Evolutionary conservation across 2,888 invertebrate species (phyloP), one percentile per base, ranked within the genome.

Genomic region (Trichogramma dendrolimi): DNA sequence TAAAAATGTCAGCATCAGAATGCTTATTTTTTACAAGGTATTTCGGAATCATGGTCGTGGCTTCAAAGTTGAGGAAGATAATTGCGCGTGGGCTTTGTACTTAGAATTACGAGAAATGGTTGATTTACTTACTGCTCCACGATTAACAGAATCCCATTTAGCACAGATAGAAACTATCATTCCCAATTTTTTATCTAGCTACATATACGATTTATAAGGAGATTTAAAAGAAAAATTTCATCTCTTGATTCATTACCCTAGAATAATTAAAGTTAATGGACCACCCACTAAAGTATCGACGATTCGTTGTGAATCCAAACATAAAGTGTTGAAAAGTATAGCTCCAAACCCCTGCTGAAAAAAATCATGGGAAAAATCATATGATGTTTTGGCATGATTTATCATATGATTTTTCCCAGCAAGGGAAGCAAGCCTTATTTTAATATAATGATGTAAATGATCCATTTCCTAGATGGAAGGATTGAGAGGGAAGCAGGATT

Each of bases 221-320:
- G 41, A 55, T 6, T 51, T 64, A 8, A 64, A 63, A 49, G 27
- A 42, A 6, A 67, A 61, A 55, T 59, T 64, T 55, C 63, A 67
- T 48, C 42, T 55, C 7, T 41, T 64, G n/a, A 4, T 57, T 5
- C 64, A 64, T 55, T 67, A 67, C 40, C 8, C 48, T 46, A 7
- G 47, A 7, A 27, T 62, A 4, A 61, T 62, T 4, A 14, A 46
- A 55, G 8, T 47, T 42, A 62, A 62, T 40, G 59, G 64, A 1
- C 64, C 64, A 6, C 43, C 59, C 11, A 41, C 49, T 46, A 48
- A 56, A 39, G 41, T 43, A 10, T 62, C 58, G 43, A n/a, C 59
- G n/a, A n/a, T n/a, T n/a, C n/a, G n/a, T n/a, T n/a, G n/a, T n/a
- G n/a, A n/a, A n/a, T n/a, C n/a, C n/a, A 64, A 62, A 42, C 66